Percentiles rank a stretch among this genome's conserved stretches.
Conservation (phyloP, 1,140 invertebrate genomes). For the Nasonia longicornis region DNA sequence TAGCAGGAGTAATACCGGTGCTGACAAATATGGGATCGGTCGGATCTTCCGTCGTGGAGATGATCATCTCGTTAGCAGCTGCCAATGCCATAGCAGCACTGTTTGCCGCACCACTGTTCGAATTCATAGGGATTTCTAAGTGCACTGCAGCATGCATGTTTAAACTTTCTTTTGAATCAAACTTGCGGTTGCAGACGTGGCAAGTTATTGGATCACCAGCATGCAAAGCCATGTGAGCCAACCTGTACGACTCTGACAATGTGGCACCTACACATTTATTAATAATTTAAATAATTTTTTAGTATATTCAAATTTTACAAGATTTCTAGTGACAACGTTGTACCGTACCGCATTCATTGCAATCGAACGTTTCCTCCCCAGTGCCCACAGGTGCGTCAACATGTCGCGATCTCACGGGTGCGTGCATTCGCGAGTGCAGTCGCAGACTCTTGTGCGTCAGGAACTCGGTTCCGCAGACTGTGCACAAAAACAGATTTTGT, state of each 20-base stretch:
- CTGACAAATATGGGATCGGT: neutral
- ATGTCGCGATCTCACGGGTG: conserved; percentile 73
- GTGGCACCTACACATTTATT: conserved; percentile 65
- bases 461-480: conserved; percentile 76
- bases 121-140: neutral
- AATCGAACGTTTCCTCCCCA: conserved; percentile 60
- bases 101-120: neutral
- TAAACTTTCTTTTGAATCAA: conserved; percentile 73
- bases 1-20: neutral
- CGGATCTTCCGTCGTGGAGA: neutral
- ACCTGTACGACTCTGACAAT: conserved; percentile 73
- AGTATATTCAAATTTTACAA: neutral
- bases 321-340: neutral
- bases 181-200: conserved; percentile 77
- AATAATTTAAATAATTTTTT: neutral
- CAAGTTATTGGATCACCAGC: conserved; percentile 70
- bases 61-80: conserved; percentile 12
- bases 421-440: conserved; percentile 79
- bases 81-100: neutral
- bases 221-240: conserved; percentile 76
- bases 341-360: conserved; percentile 63
- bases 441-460: conserved; percentile 76
- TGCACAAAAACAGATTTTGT: conserved; percentile 67
- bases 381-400: conserved; percentile 70
- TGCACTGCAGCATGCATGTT: conserved; percentile 81